A percentile compares a stretch with the other conserved stretches of the same genome.
Evolutionary conservation across 2,888 invertebrate genomes (phyloP).

Genomic region (Eilema sororculum): DNA sequence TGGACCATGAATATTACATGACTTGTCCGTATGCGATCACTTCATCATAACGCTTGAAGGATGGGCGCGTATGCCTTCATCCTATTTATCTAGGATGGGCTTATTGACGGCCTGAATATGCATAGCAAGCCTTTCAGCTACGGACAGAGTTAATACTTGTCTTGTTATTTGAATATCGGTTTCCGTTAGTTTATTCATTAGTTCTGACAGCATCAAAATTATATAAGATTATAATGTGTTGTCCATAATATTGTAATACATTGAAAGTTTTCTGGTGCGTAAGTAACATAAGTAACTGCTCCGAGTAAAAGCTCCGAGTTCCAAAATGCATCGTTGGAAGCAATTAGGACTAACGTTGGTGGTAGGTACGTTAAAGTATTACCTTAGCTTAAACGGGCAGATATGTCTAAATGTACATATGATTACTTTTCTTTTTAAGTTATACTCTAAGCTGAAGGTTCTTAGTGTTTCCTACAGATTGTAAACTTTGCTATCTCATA

Average conservation of each 20-base stretch:
- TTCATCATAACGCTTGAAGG: slow-evolving; percentile 70
- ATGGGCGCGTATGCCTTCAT: slow-evolving; percentile 59
- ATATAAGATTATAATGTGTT: background rate
- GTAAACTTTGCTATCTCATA: background rate
- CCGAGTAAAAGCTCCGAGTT: no score
- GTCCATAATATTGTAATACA: background rate
- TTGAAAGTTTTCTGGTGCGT: no score
- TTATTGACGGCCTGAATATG: slow-evolving; percentile 63
- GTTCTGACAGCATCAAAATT: background rate
- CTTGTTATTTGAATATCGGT: slow-evolving; percentile 41
- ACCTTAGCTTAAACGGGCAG: no score
- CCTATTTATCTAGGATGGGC: slow-evolving; percentile 70
- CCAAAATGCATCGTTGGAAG: no score
- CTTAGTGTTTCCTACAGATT: background rate
- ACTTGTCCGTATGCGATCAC: slow-evolving; percentile 70
- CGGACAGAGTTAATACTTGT: slow-evolving; percentile 50
- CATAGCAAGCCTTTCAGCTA: slow-evolving; percentile 52
- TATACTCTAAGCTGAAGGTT: background rate
- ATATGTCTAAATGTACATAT: no score
- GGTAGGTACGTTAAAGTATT: no score
- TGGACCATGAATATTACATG: slow-evolving; percentile 79
- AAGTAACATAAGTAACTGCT: no score
- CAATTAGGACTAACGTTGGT: no score
- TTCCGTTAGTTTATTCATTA: slow-evolving; percentile 36
- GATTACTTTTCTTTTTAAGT: no score